Conservation (phyloP, 1,140 invertebrate species). For the Sminthurinus signatus region DNA sequence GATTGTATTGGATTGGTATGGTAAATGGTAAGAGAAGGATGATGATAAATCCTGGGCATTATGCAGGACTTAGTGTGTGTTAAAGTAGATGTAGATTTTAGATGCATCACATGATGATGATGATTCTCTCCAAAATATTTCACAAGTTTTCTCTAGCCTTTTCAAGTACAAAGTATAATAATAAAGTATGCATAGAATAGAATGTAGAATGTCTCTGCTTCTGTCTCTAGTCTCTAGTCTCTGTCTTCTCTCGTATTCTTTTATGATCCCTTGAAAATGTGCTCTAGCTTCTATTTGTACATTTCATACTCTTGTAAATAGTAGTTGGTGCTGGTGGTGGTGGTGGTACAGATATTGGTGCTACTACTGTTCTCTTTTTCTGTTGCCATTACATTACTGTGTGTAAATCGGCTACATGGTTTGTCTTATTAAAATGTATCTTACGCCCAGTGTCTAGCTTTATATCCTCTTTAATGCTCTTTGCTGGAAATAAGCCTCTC, state of each 20-base stretch:
- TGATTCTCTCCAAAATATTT: no score
- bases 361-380: background rate
- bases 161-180: no score
- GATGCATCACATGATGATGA: no score
- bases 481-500: constrained; percentile 38
- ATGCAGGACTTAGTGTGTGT: no score
- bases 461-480: constrained; percentile 28
- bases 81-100: no score
- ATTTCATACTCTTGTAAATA: no score
- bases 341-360: background rate
- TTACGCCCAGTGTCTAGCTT: constrained; percentile 23
- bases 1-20: no score
- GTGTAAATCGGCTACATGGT: constrained; percentile 35
- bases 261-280: background rate
- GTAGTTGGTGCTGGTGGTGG: no score
- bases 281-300: no score
- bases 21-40: background rate
- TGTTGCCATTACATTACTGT: constrained; percentile 23
- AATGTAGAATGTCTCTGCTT: no score
- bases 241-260: background rate
- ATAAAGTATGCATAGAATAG: no score
- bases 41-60: background rate
- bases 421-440: constrained; percentile 42
- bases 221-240: background rate
- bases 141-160: no score